Percentiles rank a stretch among this genome's conserved stretches.
These are phyloP conservation scores for Drosophila subpulchrella DNA, from an alignment of 1,140 invertebrate species.

Conservation along the genomic window DNA sequence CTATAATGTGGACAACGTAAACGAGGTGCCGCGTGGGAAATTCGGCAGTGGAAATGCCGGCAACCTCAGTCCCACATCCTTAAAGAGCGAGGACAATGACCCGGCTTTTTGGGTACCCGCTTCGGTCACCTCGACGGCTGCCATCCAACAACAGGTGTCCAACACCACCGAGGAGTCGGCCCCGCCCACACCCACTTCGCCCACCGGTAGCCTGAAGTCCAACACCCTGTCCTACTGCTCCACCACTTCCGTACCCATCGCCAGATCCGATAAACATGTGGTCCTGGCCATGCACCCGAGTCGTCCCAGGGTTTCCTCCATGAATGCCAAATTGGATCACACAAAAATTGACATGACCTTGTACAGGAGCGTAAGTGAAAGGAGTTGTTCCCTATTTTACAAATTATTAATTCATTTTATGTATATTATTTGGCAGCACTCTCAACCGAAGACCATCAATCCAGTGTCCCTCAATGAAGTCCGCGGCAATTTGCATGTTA, in stretches of 20 bases:
- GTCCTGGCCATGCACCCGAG: constrained; percentile 85
- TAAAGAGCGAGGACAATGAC: constrained; percentile 77
- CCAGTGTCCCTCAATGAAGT: constrained; percentile 73
- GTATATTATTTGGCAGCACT: constrained; percentile 46
- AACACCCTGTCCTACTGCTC: constrained; percentile 79
- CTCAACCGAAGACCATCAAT: constrained; percentile 62
- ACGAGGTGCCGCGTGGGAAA: constrained; percentile 72
- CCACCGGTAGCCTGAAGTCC: constrained; percentile 81
- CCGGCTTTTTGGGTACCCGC: constrained; percentile 85
- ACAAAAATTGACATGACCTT: constrained; percentile 86
- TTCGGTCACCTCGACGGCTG: constrained; percentile 57
- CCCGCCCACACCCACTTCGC: constrained; percentile 84
- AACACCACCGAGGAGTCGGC: constrained; percentile 84
- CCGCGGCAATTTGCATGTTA: constrained; percentile 85
- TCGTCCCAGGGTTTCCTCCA: constrained; percentile 84
- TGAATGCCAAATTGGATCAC: constrained; percentile 86
- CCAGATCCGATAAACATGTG: constrained; percentile 86
- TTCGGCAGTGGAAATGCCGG: constrained; percentile 59
- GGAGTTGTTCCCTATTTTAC: background rate
- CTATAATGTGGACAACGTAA: constrained; percentile 83
- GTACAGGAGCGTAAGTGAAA: constrained; percentile 84
- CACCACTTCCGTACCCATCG: constrained; percentile 83
- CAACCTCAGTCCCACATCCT: constrained; percentile 79
- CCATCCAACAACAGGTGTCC: constrained; percentile 70
- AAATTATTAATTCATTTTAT: background rate